phyloP scores from a whole-genome alignment of 2,797 vertebrate genomes.

The Pygocentrus nattereri region DNA sequence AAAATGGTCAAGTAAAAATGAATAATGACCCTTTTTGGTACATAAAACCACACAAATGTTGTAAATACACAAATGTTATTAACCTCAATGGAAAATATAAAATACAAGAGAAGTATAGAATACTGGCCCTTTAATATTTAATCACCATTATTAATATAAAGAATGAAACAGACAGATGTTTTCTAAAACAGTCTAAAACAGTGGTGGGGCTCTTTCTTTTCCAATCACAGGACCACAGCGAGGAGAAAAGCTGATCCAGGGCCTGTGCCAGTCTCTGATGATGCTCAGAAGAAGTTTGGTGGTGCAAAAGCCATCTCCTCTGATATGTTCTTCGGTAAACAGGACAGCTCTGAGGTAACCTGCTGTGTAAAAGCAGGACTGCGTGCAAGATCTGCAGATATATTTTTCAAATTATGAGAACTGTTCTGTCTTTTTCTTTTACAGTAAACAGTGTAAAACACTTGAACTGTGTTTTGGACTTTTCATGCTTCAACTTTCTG shows the following conservation, averaged over 20 bases:
- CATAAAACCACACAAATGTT: too few relatives aligned
- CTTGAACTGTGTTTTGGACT: too few relatives aligned
- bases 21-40: too few relatives aligned
- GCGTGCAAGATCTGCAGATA: not conserved
- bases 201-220: not conserved
- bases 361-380: not conserved
- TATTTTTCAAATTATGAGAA: not conserved
- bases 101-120: too few relatives aligned
- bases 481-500: not conserved
- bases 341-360: constrained; percentile 86
- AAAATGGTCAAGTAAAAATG: too few relatives aligned
- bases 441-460: too few relatives aligned
- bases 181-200: not conserved
- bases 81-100: too few relatives aligned
- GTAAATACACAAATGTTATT: too few relatives aligned
- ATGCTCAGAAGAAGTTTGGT: constrained; percentile 93
- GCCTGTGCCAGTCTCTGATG: constrained; percentile 71
- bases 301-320: constrained; percentile 93
- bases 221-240: constrained; percentile 74
- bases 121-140: too few relatives aligned
- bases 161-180: too few relatives aligned
- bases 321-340: constrained; percentile 97
- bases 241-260: constrained; percentile 85
- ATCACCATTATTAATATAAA: too few relatives aligned
- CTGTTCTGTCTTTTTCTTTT: too few relatives aligned